Percentiles rank a stretch among this genome's conserved stretches.
These are phyloP conservation scores for Actinemys pallida DNA, from an alignment of 2,113 vertebrate genomes.

Conservation along the genomic window DNA sequence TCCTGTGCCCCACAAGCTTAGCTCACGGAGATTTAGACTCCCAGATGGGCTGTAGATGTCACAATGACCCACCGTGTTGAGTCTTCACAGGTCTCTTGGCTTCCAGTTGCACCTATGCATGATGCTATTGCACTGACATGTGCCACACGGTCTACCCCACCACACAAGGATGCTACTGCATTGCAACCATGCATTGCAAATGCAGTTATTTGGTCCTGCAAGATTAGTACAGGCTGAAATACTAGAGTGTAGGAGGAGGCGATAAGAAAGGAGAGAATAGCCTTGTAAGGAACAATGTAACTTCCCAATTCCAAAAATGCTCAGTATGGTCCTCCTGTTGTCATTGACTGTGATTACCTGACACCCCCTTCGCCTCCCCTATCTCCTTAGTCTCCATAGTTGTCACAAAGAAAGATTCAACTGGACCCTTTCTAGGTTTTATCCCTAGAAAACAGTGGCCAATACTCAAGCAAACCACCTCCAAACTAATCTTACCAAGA, in stretches of 20 bases:
- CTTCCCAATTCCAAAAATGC: background rate
- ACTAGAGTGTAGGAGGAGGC: background rate
- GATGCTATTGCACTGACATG: accelerated
- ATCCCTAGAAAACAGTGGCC: background rate
- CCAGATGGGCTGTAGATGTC: background rate
- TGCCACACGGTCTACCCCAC: accelerated
- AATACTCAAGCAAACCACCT: background rate
- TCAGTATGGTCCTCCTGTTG: background rate
- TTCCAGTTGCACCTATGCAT: background rate
- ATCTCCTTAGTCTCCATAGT: background rate
- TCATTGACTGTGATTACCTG: background rate
- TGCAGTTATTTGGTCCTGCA: background rate
- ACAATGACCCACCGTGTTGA: background rate
- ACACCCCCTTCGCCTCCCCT: background rate
- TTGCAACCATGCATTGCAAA: background rate
- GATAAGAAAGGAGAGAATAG: background rate
- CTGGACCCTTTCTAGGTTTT: background rate
- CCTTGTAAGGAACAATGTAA: background rate
- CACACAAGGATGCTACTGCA: background rate
- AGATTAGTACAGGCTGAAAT: background rate
- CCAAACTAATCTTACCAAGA: background rate
- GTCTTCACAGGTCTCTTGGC: background rate
- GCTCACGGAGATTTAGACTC: background rate
- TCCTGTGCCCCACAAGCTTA: background rate
- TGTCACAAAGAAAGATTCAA: background rate